Conservation (phyloP, 2,888 invertebrate genomes). For the Chymomyza fuscimana region DNA sequence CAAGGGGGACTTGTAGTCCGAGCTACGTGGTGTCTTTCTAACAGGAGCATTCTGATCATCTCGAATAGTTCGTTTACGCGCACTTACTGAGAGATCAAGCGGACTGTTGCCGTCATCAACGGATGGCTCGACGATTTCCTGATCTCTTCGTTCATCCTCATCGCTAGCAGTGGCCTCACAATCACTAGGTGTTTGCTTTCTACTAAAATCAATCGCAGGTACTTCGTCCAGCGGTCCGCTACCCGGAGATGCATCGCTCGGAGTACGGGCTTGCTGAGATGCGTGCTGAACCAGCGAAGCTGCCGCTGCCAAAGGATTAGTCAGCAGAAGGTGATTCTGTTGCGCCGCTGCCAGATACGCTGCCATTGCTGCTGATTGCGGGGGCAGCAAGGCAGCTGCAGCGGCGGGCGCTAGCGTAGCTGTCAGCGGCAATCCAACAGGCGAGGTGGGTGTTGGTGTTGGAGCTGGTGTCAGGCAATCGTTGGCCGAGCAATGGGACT, state of each 20-base stretch:
- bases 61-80: slow-evolving; percentile 87
- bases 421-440: slow-evolving; percentile 84
- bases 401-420: slow-evolving; percentile 85
- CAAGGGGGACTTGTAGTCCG: slow-evolving; percentile 84
- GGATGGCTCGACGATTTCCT: slow-evolving; percentile 54
- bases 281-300: slow-evolving; percentile 82
- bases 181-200: slow-evolving; percentile 82
- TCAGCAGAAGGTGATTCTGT: slow-evolving; percentile 87
- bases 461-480: slow-evolving; percentile 80
- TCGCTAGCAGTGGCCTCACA: slow-evolving; percentile 62
- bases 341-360: slow-evolving; percentile 88
- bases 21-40: slow-evolving; percentile 84
- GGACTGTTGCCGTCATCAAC: slow-evolving; percentile 82
- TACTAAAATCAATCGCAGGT: slow-evolving; percentile 90
- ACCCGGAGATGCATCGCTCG: slow-evolving; percentile 63
- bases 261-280: slow-evolving; percentile 70
- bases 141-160: slow-evolving; percentile 40
- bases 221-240: slow-evolving; percentile 78
- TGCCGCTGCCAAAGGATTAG: slow-evolving; percentile 87
- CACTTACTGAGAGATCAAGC: slow-evolving; percentile 89
- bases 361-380: slow-evolving; percentile 90
- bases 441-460: slow-evolving; percentile 82
- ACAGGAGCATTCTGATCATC: slow-evolving; percentile 83
- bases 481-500: slow-evolving; percentile 87
- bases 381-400: slow-evolving; percentile 85